These are phyloP conservation scores for Ostrea denselamellosa DNA, from an alignment of 1,140 invertebrate species.

Conservation along the genomic window DNA sequence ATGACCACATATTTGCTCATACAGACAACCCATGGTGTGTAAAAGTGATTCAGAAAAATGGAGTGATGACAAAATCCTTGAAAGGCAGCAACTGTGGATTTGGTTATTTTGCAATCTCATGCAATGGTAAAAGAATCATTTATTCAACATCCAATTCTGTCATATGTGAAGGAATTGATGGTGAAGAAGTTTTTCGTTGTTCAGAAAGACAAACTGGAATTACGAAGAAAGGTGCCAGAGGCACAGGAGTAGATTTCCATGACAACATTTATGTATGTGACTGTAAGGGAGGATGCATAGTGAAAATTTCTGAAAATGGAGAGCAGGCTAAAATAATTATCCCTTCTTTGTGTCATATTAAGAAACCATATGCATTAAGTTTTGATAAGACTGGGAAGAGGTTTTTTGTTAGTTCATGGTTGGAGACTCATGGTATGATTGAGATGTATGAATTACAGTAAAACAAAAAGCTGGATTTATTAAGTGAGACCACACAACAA, in stretches of 20 bases:
- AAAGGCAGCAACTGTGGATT: constrained; percentile 8
- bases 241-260: constrained; percentile 25
- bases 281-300: constrained; percentile 1
- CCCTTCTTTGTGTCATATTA: not conserved
- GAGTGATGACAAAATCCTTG: not conserved
- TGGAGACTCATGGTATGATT: constrained; percentile 6
- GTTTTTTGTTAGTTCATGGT: constrained; percentile 17
- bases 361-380: constrained; percentile 23
- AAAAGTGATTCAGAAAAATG: not conserved
- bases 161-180: not conserved
- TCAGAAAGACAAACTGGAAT: not conserved
- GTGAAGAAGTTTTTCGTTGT: not conserved
- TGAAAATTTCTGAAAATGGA: constrained; percentile 8
- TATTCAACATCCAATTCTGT: not conserved
- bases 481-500: too few relatives aligned
- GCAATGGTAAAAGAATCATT: not conserved
- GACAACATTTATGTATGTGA: constrained; percentile 41
- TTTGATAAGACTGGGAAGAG: constrained; percentile 27
- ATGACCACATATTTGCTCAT: not conserved
- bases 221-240: not conserved
- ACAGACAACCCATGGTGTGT: constrained; percentile 18
- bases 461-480: too few relatives aligned
- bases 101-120: not conserved
- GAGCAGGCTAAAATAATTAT: not conserved
- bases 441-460: not conserved